A percentile compares a stretch with the other conserved stretches of the same genome.
phyloP scores from a whole-genome alignment of 2,888 invertebrate species.

The Drosophila rubida region DNA sequence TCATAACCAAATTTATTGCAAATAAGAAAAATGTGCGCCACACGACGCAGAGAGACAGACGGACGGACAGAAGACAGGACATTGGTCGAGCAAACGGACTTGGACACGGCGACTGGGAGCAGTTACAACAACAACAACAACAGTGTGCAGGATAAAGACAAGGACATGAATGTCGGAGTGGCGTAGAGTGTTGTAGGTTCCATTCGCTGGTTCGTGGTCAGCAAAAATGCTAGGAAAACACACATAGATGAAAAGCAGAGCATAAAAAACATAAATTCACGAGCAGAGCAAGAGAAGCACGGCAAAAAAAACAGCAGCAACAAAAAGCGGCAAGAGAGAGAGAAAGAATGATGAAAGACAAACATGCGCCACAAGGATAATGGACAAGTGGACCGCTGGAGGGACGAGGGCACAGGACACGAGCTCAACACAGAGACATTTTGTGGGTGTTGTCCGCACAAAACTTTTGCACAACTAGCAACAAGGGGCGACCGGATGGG shows the following conservation, averaged over 20 bases:
- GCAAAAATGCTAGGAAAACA: slow-evolving; percentile 68
- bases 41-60: slow-evolving; percentile 54
- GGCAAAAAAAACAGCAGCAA: slow-evolving; percentile 28
- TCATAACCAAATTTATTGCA: slow-evolving; percentile 84
- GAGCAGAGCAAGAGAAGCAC: slow-evolving; percentile 34
- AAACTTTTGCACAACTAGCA: slow-evolving; percentile 26
- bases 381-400: slow-evolving; percentile 50
- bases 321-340: slow-evolving; percentile 35
- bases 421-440: slow-evolving; percentile 27
- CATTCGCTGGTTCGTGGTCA: slow-evolving; percentile 63
- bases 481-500: background rate
- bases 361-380: slow-evolving; percentile 81
- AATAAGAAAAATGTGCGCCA: slow-evolving; percentile 82
- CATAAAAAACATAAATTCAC: slow-evolving; percentile 77
- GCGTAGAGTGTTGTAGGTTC: slow-evolving; percentile 40
- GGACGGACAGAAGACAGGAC: slow-evolving; percentile 50
- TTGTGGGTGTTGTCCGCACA: slow-evolving; percentile 48
- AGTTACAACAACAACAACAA: slow-evolving; percentile 44
- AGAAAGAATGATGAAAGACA: slow-evolving; percentile 80
- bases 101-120: slow-evolving; percentile 60
- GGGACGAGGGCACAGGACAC: slow-evolving; percentile 2
- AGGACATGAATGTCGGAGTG: slow-evolving; percentile 14
- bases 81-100: slow-evolving; percentile 51
- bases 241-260: slow-evolving; percentile 65
- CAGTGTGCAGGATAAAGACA: slow-evolving; percentile 7